Base-by-base conservation (phyloP, 2,113 vertebrate genomes). In the Astur gentilis region DNA sequence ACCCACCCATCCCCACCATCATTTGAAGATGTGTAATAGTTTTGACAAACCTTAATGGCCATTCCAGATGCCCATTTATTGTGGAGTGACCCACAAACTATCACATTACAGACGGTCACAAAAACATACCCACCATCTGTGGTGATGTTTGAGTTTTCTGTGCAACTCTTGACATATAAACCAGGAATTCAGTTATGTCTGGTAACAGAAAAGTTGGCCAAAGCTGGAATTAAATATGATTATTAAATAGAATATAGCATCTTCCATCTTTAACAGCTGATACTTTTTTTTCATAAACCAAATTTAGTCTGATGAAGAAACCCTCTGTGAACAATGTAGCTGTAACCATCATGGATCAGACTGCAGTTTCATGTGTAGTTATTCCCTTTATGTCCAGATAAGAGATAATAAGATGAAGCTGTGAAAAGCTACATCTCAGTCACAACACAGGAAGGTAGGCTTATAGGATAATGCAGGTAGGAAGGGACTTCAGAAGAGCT, bases 81-180 rank as follows among this genome's bases (percentile, higher is more conserved):
- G 81, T 93, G 78, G 75, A 79, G 10, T 95, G 92, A 95, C 87
- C 90, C 84, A 94, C 62, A 94, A 95, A 87, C 66, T 72, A 88
- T 83, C 55, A 38, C 14, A 62, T 95, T 93, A 86, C 20, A 77
- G 85, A 83, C 66, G 78, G 76, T 91, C 78, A 90, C 60, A 66
- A 40, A 93, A 90, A n/a, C 29, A 57, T 77, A 70, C 7, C 12
- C 36, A 80, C 83, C 87, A 93, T 95, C 85, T 92, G 85, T 86
- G 66, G n/a, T 49, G 49, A 76, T 72, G 21, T 72, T 79, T 89
- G 81, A 49, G 9, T 36, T 83, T 89, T 92, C 60, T 70, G 8
- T 20, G 26, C 25, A 90, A 62, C 9, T 70, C 42, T 17, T 79
- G 21, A 85, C 17, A 26, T 36, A 52, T 25, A 86, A 90, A 82